Evolutionary conservation across 30 jellyfish, hydroid and myxozoan species (phyloP).

Genomic region (Phacellophora camtschatica): DNA sequence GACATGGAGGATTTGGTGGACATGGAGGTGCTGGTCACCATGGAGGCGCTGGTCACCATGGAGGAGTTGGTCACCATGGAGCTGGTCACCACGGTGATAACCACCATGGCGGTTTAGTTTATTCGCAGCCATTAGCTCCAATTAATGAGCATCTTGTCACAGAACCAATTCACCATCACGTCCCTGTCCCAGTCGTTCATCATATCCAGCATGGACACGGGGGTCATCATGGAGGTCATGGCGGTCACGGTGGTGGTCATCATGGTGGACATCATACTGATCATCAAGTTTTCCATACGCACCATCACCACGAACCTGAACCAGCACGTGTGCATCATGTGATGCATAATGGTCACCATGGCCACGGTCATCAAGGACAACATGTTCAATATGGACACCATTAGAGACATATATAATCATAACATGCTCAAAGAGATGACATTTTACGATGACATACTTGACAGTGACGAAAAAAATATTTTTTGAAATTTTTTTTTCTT

Average conservation of each 20-base stretch:
- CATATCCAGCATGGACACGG: constrained; percentile 30
- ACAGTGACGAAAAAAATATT: too few species aligned
- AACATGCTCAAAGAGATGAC: too few species aligned
- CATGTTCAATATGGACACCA: neutral
- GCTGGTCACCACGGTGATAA: neutral
- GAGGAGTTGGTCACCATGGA: neutral
- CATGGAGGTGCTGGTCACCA: constrained; percentile 12
- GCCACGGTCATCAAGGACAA: constrained; percentile 22
- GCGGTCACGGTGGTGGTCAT: constrained; percentile 44
- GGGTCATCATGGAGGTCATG: constrained; percentile 62
- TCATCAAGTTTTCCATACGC: neutral
- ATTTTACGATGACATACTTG: too few species aligned
- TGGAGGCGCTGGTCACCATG: neutral
- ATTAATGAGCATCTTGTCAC: constrained; percentile 42
- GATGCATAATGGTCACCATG: constrained; percentile 30
- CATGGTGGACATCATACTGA: constrained; percentile 41
- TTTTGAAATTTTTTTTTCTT: too few species aligned
- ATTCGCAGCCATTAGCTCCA: constrained; percentile 39
- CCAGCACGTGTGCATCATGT: constrained; percentile 21
- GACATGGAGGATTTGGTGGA: constrained; percentile 26
- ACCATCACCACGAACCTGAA: constrained; percentile 2
- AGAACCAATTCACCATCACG: constrained; percentile 29
- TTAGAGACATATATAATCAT: too few species aligned
- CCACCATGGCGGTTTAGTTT: constrained; percentile 13
- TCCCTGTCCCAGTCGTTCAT: constrained; percentile 21